Base-by-base conservation (phyloP, 2,113 vertebrate genomes). In the Melanostigma gelatinosum region DNA sequence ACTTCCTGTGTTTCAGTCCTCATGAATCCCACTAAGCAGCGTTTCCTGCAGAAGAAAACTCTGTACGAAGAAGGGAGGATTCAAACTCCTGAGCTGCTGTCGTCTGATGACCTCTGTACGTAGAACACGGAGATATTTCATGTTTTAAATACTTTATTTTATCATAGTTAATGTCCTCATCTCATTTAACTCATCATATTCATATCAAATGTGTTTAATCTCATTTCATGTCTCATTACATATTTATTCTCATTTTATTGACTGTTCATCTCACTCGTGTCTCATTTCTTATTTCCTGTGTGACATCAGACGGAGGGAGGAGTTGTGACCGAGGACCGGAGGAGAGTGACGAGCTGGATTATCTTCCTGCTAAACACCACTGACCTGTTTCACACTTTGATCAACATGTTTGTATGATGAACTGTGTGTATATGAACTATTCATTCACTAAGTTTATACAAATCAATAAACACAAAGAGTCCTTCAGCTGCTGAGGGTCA, bases 321-420 rank as follows among this genome's bases (percentile, higher is more conserved):
- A 65, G 61, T 4, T 54, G 24, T 0, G 75, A n/a, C 20, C 55
- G 90, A 63, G 90, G 85, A 52, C 97, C 96, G 0, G 96, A 96
- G 85, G 96, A 97, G 85, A 97, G 96, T 0, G 96, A 97, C 2
- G 96, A 97, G 81, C 89, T 93, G 68, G 93, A 93, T 3, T 92
- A 75, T 36, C 88, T 81, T 40, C 86, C 82, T 11, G 18, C 36
- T 4, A 4, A 77, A 27, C 69, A 72, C 36, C 3, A 75, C 61
- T 55, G 72, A 61, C 5, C 16, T 15, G 13, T 4, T 15, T 4
- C 46, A 46, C 44, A 32, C n/a, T n/a, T 22, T n/a, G 3, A 54
- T 54, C 50, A 54, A 10, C 4, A n/a, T 55, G 52, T 24, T 55
- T 55, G 52, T 55, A 11, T 10, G n/a, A 15, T 58, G 55, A 58